Percentiles rank a stretch among this genome's conserved stretches.
phyloP scores from a whole-genome alignment of 2,888 invertebrate species.

The Diarsia dahlii region DNA sequence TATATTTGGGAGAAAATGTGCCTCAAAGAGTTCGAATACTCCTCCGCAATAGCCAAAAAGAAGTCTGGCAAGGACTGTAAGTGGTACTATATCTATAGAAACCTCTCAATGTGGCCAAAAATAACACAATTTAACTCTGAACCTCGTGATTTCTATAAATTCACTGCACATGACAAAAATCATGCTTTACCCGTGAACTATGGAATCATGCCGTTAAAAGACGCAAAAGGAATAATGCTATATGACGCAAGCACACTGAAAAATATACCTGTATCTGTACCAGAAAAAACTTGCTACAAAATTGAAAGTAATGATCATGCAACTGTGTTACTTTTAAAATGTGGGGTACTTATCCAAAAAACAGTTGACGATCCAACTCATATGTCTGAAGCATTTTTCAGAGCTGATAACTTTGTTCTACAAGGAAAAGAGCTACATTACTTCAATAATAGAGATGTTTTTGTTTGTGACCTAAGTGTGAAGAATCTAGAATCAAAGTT shows the following conservation, averaged over 20 bases:
- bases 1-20: constrained; percentile 80
- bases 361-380: constrained; percentile 70
- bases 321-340: constrained; percentile 77
- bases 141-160: constrained; percentile 79
- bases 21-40: constrained; percentile 74
- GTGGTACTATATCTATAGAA: constrained; percentile 84
- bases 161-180: constrained; percentile 76
- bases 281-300: constrained; percentile 78
- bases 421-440: constrained; percentile 75
- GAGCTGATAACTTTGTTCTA: constrained; percentile 81
- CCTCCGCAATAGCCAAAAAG: constrained; percentile 81
- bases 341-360: constrained; percentile 78
- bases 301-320: constrained; percentile 78
- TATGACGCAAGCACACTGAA: constrained; percentile 80
- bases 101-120: constrained; percentile 79
- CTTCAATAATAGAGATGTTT: constrained; percentile 78
- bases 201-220: constrained; percentile 80
- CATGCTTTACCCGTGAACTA: constrained; percentile 79
- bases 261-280: constrained; percentile 80
- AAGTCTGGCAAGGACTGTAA: constrained; percentile 76
- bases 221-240: constrained; percentile 77
- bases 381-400: constrained; percentile 77
- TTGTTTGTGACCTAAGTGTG: constrained; percentile 73
- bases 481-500: constrained; percentile 74
- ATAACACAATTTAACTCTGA: constrained; percentile 70